These are phyloP conservation scores for Polydrusus pterygomalis DNA, from an alignment of 2,888 invertebrate genomes.

Conservation along the genomic window DNA sequence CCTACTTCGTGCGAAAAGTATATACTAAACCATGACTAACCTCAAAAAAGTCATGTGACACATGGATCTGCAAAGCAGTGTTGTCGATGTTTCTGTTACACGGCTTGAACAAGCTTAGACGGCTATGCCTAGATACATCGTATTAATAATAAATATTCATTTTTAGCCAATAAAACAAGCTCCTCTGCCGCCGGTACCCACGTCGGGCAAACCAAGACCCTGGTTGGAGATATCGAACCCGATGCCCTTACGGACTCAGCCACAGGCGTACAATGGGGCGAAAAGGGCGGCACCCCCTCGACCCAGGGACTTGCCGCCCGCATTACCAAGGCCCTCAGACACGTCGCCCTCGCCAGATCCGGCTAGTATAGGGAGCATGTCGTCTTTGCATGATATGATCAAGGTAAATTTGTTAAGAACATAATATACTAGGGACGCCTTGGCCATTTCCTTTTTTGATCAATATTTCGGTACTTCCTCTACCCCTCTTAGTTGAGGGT, in stretches of 20 bases:
- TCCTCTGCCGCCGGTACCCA: slow-evolving; percentile 74
- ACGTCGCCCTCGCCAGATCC: slow-evolving; percentile 74
- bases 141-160: slow-evolving; percentile 21
- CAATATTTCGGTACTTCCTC: no score
- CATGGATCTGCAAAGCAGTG: no score
- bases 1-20: no score
- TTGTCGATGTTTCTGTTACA: no score
- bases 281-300: slow-evolving; percentile 76
- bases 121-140: not conserved
- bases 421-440: no score
- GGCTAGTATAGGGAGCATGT: slow-evolving; percentile 85
- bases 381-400: slow-evolving; percentile 83
- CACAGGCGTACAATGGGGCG: slow-evolving; percentile 72
- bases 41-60: no score
- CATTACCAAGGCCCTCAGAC: slow-evolving; percentile 74
- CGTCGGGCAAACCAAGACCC: slow-evolving; percentile 63
- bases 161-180: slow-evolving; percentile 71
- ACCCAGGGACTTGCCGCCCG: slow-evolving; percentile 77
- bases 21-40: no score
- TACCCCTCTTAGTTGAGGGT: no score
- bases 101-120: no score
- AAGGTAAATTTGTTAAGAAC: slow-evolving; percentile 73
- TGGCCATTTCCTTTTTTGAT: no score
- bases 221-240: slow-evolving; percentile 71
- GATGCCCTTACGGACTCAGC: slow-evolving; percentile 70